Evolutionary conservation across 1,140 invertebrate genomes (phyloP), one percentile per base, ranked within the genome.

Genomic region (Drosophila lacteicornis): DNA sequence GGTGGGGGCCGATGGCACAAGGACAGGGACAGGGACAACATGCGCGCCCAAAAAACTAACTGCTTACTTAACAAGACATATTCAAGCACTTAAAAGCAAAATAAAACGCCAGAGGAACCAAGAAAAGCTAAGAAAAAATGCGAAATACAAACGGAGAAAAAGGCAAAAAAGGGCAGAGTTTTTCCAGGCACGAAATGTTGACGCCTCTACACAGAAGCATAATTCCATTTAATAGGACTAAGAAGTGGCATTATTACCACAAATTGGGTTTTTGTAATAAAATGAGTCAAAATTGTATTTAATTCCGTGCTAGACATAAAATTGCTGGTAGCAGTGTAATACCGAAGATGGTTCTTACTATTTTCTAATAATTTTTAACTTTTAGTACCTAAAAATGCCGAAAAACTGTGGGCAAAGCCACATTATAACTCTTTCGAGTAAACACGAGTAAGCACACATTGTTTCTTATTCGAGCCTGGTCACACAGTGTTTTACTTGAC

Each of bases 41-140:
- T 80, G 62, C 43, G 62, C 47, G 51, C 43, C 40, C 75, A 87
- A 80, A 87, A 84, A 87, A 87, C 84, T 87, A 88, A 87, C 84
- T 88, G 84, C 84, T 87, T 87, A 87, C 84, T 87, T 87, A 87
- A 87, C 84, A 87, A 87, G 84, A 87, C 84, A 87, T 87, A 87
- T 87, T 88, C 84, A 88, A 87, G 84, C 84, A 88, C 84, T 87
- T 87, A 87, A 88, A 83, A 87, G 77, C 80, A 87, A 87, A 87
- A 87, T 83, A 87, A 87, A 85, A 82, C 63, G 47, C 49, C 70
- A 49, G 40, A 51, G 62, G 36, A 69, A 27, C 36, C 9, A 15
- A 38, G 15, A 43, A 57, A 43, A 42, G 46, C 17, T 8, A 6
- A 19, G 25, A 22, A 36, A 57, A 76, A 46, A 40, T 30, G 19